phyloP scores from a whole-genome alignment of 1,140 invertebrate genomes.

The Bombus huntii region DNA sequence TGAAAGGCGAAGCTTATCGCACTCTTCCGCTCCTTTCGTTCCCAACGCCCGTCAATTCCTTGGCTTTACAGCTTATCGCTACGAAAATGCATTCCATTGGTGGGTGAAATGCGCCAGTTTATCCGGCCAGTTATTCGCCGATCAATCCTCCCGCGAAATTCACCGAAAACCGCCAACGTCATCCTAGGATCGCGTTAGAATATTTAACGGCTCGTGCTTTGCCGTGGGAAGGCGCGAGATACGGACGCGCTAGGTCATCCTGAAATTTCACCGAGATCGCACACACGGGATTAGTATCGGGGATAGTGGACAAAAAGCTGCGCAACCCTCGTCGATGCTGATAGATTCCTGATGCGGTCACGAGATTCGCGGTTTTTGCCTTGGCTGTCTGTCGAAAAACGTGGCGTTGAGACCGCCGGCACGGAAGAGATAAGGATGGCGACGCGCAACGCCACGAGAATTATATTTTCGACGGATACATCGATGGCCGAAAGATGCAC shows the following conservation, averaged over 20 bases:
- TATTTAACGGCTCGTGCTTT: slow-evolving; percentile 39
- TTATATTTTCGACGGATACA: slow-evolving; percentile 53
- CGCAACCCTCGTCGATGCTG: slow-evolving; percentile 60
- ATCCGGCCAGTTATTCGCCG: slow-evolving; percentile 9
- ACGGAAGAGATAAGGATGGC: slow-evolving; percentile 66
- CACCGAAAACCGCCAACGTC: background rate
- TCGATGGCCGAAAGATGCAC: slow-evolving; percentile 9
- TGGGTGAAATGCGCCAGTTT: background rate
- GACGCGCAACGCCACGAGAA: slow-evolving; percentile 45
- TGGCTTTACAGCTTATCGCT: background rate
- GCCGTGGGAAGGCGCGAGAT: background rate
- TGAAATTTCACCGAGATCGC: slow-evolving; percentile 44
- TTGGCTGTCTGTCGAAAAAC: slow-evolving; percentile 45
- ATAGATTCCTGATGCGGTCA: slow-evolving; percentile 68
- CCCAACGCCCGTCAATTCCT: slow-evolving; percentile 18
- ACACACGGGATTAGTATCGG: slow-evolving; percentile 23
- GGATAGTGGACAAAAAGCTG: background rate
- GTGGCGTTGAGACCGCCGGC: slow-evolving; percentile 50
- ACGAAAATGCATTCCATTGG: background rate
- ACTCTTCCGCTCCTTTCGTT: slow-evolving; percentile 18
- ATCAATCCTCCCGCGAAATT: background rate
- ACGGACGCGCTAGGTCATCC: slow-evolving; percentile 9
- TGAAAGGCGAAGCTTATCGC: slow-evolving; percentile 6
- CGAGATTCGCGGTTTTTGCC: slow-evolving; percentile 56
- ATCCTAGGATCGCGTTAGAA: background rate